Conservation (phyloP, 2,888 invertebrate genomes). For the Rutpela maculata region DNA sequence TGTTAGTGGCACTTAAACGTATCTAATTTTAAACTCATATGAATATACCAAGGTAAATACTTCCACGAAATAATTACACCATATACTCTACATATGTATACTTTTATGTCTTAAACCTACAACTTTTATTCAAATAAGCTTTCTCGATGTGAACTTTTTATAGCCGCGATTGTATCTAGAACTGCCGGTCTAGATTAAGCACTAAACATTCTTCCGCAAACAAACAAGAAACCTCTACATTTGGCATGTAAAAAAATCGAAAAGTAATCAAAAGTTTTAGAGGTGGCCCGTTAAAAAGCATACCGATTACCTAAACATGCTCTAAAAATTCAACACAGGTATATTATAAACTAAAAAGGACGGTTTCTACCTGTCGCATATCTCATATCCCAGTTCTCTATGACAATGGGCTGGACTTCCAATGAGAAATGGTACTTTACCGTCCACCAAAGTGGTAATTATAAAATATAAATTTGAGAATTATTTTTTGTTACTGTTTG, state of each 20-base stretch:
- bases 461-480: slow-evolving; percentile 62
- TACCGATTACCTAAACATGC: slow-evolving; percentile 11
- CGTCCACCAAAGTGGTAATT: slow-evolving; percentile 63
- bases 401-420: slow-evolving; percentile 64
- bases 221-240: slow-evolving; percentile 25
- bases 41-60: slow-evolving; percentile 29
- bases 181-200: slow-evolving; percentile 30
- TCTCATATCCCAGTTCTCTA: slow-evolving; percentile 64
- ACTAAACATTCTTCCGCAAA: slow-evolving; percentile 35
- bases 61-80: slow-evolving; percentile 32
- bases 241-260: slow-evolving; percentile 12
- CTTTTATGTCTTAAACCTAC: slow-evolving; percentile 32
- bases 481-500: slow-evolving; percentile 56
- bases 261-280: slow-evolving; percentile 35
- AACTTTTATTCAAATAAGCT: slow-evolving; percentile 37
- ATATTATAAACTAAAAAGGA: slow-evolving; percentile 23
- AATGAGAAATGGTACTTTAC: slow-evolving; percentile 62
- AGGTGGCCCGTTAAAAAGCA: slow-evolving; percentile 23
- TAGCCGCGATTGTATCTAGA: slow-evolving; percentile 32
- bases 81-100: slow-evolving; percentile 21
- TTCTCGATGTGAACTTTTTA: slow-evolving; percentile 33
- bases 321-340: slow-evolving; percentile 35
- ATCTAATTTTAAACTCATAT: slow-evolving; percentile 16
- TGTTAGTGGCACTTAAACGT: not conserved
- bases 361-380: slow-evolving; percentile 61